Conservation (phyloP, 2,888 invertebrate species). For the Hirtodrosophila alboralis region DNA sequence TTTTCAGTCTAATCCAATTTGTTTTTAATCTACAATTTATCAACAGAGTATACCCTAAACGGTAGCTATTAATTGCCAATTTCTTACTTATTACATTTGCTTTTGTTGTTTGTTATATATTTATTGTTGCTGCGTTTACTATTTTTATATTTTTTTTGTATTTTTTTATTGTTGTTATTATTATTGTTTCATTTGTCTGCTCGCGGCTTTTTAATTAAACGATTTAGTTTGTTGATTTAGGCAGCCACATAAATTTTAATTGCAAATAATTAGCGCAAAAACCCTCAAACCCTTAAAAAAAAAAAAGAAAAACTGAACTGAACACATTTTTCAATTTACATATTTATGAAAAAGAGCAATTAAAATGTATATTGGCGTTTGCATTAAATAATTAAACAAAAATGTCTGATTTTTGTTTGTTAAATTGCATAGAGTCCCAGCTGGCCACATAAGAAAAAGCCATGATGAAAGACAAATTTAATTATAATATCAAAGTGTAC, state of each 20-base stretch:
- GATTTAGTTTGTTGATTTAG: slow-evolving; percentile 76
- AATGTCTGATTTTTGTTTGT: slow-evolving; percentile 32
- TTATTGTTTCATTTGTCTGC: slow-evolving; percentile 38
- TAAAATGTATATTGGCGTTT: slow-evolving; percentile 67
- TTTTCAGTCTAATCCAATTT: no score
- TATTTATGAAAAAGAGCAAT: slow-evolving; percentile 65
- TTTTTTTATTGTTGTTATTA: slow-evolving; percentile 12
- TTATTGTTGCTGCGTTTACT: slow-evolving; percentile 18
- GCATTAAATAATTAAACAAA: slow-evolving; percentile 65
- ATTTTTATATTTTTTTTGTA: slow-evolving; percentile 6
- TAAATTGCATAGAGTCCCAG: slow-evolving; percentile 33
- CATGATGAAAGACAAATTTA: slow-evolving; percentile 37
- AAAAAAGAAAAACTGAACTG: slow-evolving; percentile 23
- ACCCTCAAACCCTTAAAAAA: no score
- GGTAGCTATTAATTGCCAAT: no score
- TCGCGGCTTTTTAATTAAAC: slow-evolving; percentile 71
- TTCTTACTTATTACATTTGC: no score
- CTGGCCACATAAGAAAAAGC: slow-evolving; percentile 15
- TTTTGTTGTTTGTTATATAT: slow-evolving; percentile 8
- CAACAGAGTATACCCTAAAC: no score
- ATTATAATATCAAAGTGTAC: slow-evolving; percentile 44
- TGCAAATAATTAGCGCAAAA: slow-evolving; percentile 69
- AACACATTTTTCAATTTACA: slow-evolving; percentile 48
- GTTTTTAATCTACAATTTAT: no score
- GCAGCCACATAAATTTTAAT: slow-evolving; percentile 71